Conservation (phyloP, 2,113 vertebrate species). For the Muntiacus muntjak region DNA sequence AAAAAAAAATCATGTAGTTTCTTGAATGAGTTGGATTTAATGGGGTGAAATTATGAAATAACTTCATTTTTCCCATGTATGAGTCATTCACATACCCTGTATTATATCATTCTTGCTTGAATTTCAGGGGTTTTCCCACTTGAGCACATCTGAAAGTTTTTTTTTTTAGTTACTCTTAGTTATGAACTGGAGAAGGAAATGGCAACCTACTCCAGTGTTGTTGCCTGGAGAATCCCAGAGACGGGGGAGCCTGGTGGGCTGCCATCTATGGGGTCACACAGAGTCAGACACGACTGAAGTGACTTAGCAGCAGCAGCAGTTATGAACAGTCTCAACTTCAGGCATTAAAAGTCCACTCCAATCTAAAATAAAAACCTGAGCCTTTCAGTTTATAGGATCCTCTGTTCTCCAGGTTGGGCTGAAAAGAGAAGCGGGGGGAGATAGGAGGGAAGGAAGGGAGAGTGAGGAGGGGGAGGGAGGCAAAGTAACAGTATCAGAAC, state of each 20-base stretch:
- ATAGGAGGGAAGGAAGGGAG: rapidly evolving
- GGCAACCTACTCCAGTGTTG: no score
- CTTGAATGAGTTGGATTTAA: background rate
- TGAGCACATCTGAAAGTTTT: background rate
- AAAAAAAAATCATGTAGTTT: background rate
- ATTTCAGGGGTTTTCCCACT: background rate
- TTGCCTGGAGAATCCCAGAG: no score
- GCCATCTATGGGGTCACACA: no score
- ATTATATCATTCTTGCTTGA: background rate
- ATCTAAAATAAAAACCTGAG: background rate
- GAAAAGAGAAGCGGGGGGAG: background rate
- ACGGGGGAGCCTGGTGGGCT: no score
- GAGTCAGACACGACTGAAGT: no score
- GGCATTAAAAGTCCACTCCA: background rate
- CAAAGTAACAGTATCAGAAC: background rate
- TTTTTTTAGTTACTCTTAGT: background rate
- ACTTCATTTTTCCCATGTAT: background rate
- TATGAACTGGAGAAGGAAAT: background rate
- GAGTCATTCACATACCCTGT: background rate
- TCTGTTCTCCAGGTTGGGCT: background rate
- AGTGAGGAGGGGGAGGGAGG: background rate
- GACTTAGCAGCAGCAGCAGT: no score
- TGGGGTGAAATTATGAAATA: background rate
- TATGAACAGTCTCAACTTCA: background rate
- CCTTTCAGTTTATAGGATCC: background rate